Conservation (phyloP, 2,113 vertebrate species). For the Anoplopoma fimbria region DNA sequence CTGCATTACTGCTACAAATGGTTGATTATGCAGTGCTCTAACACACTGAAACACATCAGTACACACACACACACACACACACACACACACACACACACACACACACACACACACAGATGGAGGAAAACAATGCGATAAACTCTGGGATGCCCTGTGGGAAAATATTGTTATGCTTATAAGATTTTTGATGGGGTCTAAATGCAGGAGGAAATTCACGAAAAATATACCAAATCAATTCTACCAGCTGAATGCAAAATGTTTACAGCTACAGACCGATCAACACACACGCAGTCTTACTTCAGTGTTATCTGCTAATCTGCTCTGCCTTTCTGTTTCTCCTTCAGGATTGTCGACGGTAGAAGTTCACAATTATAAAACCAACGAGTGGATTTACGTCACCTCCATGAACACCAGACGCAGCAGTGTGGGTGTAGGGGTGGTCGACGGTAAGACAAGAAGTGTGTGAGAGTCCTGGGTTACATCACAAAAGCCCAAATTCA, state of each 20-base stretch:
- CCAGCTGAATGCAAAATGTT: not conserved
- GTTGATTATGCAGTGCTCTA: too few relatives aligned
- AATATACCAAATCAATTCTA: not conserved
- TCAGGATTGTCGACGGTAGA: slow-evolving; percentile 95
- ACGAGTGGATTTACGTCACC: slow-evolving; percentile 94
- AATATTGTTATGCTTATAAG: too few relatives aligned
- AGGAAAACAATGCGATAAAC: too few relatives aligned
- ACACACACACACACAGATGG: too few relatives aligned
- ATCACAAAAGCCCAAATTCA: not conserved
- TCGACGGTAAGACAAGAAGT: slow-evolving; percentile 86
- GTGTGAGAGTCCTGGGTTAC: not conserved
- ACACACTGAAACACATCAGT: too few relatives aligned
- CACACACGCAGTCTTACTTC: not conserved
- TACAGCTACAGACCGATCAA: not conserved
- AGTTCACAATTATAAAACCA: slow-evolving; percentile 91
- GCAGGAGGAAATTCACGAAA: not conserved
- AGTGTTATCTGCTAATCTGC: not conserved
- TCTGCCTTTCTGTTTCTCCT: not conserved
- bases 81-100: too few relatives aligned
- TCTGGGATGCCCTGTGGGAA: too few relatives aligned
- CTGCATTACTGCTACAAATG: too few relatives aligned
- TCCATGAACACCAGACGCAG: slow-evolving; percentile 97
- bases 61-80: too few relatives aligned
- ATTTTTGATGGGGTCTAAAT: too few relatives aligned
- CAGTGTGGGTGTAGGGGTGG: slow-evolving; percentile 97